Base-by-base conservation (phyloP, 2,113 vertebrate species). In the Geococcyx californianus region DNA sequence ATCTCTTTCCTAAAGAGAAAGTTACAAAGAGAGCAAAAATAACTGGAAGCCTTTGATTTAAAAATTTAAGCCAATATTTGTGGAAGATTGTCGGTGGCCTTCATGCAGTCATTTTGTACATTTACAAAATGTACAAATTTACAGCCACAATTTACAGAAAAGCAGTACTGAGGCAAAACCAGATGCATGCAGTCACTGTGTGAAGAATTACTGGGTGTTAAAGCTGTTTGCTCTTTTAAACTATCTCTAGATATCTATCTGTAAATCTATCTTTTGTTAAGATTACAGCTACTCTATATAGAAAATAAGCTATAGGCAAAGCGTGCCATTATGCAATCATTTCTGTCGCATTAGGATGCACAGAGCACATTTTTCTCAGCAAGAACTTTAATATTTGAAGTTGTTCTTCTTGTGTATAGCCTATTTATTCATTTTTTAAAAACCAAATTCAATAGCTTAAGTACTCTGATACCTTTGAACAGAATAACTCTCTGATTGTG, bases 341-440 rank as follows among this genome's bases (percentile, higher is more conserved):
- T 67, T 94, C 70, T 56, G 31, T 83, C 60, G 74, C 78, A 89
- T 96, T 94, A 93, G 29, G 49, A 69, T 85, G 70, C 92, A 93
- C 14, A 42, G 40, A 94, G 76, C 51, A 36, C 80, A 91, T 94
- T 96, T 92, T 97, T 96, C 94, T 96, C 88, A 78, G 85, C 82
- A 84, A 81, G 87, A 94, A 67, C 76, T 92, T 90, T 52, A 89
- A 76, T 95, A 85, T 75, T 91, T 94, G 87, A 89, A 92, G 67
- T 44, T 0, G 0, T 96, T 87, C 70, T 93, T 94, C 90, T 89
- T 95, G 40, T 87, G 33, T 66, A 80, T 70, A 78, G 63, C 81
- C 83, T 92, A 81, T 95, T 96, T 96, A 90, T 88, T 94, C 85
- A 94, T 91, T 91, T 96, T 92, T 90, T 79, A 87, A 96, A 74